Percentiles rank a stretch among this genome's conserved stretches.
These are phyloP conservation scores for Neria commutata DNA, from an alignment of 2,888 invertebrate genomes.

Conservation along the genomic window DNA sequence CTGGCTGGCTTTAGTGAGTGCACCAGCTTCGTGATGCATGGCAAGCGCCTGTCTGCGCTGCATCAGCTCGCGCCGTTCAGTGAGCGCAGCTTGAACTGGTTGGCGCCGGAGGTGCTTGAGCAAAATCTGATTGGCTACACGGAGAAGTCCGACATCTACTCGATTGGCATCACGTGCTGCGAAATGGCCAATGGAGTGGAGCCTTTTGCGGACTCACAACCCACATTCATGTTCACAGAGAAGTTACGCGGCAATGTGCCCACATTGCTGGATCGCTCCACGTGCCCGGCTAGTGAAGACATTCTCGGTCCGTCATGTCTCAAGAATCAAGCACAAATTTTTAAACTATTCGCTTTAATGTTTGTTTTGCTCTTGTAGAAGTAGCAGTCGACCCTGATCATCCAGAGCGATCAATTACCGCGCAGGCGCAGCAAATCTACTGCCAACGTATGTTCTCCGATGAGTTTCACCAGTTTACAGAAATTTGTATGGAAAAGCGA, in stretches of 20 bases:
- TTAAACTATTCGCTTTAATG: no score
- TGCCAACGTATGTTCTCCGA: constrained; percentile 72
- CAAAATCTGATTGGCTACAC: constrained; percentile 90
- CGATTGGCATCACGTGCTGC: constrained; percentile 85
- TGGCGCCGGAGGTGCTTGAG: constrained; percentile 88
- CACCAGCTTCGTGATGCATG: constrained; percentile 74
- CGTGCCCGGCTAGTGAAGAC: constrained; percentile 65
- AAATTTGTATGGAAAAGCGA: constrained; percentile 73
- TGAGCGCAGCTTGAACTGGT: constrained; percentile 75
- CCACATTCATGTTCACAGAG: constrained; percentile 90
- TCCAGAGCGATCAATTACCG: constrained; percentile 49
- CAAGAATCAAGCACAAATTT: no score
- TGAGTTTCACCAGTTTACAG: constrained; percentile 78
- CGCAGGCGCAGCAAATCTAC: constrained; percentile 63
- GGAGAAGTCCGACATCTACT: constrained; percentile 89
- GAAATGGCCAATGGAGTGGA: constrained; percentile 80
- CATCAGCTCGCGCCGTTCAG: constrained; percentile 78
- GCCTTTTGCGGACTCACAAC: constrained; percentile 83
- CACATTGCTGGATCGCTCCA: constrained; percentile 75
- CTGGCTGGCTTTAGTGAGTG: constrained; percentile 82
- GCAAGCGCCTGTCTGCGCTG: constrained; percentile 71
- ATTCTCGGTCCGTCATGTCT: constrained; percentile 52
- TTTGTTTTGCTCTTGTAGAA: no score
- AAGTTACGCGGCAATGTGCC: constrained; percentile 80
- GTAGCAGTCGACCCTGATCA: constrained; percentile 33